A percentile compares a stretch with the other conserved stretches of the same genome.
Evolutionary conservation across 2,113 vertebrate species (phyloP).

Genomic region (Marmota flaviventris): DNA sequence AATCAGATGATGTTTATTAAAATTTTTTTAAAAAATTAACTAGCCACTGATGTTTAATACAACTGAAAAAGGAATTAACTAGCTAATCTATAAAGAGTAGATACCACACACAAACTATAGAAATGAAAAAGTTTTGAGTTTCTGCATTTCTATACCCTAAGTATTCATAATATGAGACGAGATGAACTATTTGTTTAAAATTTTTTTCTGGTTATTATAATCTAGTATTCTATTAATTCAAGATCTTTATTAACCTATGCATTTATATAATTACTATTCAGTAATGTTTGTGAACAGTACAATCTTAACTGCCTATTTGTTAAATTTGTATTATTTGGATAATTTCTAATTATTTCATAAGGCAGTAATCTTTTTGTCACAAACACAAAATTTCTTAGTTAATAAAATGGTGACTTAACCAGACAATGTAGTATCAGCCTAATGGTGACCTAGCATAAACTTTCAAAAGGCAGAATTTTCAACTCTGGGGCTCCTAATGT

Average conservation of each 20-base stretch:
- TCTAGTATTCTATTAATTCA: neutral
- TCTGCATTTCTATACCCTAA: slow-evolving; percentile 1
- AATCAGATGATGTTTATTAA: neutral
- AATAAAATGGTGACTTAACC: slow-evolving; percentile 20
- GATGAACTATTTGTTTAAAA: neutral
- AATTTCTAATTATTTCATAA: slow-evolving; percentile 24
- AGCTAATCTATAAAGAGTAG: neutral
- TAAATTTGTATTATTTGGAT: neutral
- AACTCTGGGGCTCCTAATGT: neutral
- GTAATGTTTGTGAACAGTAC: neutral
- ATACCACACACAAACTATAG: neutral
- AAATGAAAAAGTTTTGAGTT: neutral
- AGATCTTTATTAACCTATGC: neutral
- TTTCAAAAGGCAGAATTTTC: slow-evolving; percentile 12
- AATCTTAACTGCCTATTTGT: neutral
- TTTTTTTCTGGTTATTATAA: neutral
- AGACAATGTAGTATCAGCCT: neutral
- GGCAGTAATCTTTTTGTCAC: neutral
- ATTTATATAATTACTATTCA: slow-evolving; percentile 27
- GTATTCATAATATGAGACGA: neutral
- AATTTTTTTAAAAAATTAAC: neutral
- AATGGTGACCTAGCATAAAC: neutral
- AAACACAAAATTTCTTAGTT: neutral
- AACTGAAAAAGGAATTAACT: neutral
- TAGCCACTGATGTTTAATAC: neutral